These are phyloP conservation scores for Limenitis camilla DNA, from an alignment of 2,888 invertebrate species.

Conservation along the genomic window DNA sequence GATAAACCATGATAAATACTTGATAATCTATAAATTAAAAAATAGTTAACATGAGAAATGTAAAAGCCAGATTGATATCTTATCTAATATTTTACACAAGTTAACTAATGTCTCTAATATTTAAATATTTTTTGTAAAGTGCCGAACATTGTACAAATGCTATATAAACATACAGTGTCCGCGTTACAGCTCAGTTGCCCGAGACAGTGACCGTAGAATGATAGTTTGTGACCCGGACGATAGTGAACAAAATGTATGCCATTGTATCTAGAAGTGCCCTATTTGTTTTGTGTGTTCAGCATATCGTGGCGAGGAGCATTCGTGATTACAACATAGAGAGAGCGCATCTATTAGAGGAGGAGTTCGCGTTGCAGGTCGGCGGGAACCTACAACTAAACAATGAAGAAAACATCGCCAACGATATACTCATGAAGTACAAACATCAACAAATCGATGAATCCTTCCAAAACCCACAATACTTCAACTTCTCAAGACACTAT, in stretches of 20 bases:
- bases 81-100: not conserved
- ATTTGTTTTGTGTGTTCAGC: constrained; percentile 18
- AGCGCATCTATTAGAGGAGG: constrained; percentile 45
- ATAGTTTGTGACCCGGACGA: constrained; percentile 24
- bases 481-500: constrained; percentile 79
- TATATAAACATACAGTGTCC: constrained; percentile 28
- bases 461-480: constrained; percentile 61
- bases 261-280: constrained; percentile 12
- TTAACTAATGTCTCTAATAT: not conserved
- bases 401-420: constrained; percentile 69
- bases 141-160: not conserved
- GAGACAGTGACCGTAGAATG: constrained; percentile 23
- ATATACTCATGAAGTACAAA: constrained; percentile 75
- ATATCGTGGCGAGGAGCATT: constrained; percentile 28
- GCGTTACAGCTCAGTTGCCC: constrained; percentile 22
- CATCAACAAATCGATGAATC: constrained; percentile 65
- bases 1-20: too few species aligned
- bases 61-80: not conserved
- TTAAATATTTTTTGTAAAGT: not conserved
- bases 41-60: too few species aligned
- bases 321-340: constrained; percentile 37
- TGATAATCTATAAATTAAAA: too few species aligned
- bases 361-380: constrained; percentile 65
- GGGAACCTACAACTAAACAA: constrained; percentile 56
- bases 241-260: constrained; percentile 21